Base-by-base conservation (phyloP, 2,888 invertebrate species). In the Drosophila suboccidentalis region DNA sequence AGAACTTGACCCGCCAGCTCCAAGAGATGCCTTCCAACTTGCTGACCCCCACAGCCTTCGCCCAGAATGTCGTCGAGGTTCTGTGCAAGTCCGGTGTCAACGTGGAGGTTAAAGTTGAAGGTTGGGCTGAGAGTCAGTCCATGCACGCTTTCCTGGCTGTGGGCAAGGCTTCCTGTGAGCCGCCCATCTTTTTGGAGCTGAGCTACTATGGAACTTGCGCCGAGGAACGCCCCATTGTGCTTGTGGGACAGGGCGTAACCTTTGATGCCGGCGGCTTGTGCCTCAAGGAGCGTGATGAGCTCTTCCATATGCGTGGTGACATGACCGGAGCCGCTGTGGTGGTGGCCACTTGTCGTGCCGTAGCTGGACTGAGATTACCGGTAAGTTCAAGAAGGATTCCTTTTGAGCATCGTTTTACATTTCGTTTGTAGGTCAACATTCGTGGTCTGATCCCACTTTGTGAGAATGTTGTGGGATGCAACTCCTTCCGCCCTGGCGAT, bases 291-390 rank as follows among this genome's bases (percentile, higher is more conserved):
- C 65, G 71, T 1, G 11, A 41, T 0, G 90, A 90, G 19, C 72
- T 90, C 0, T 82, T 69, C 50, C 71, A 82, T 22, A 97, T 97
- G 97, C 94, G 96, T 69, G 97, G 95, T 1, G 97, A 97, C 87
- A 97, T 97, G 97, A 96, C 96, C 0, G 97, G 97, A 1, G 97
- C 97, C 0, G 97, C 97, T 0, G 95, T 95, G 84, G 96, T 96
- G 2, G 93, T 96, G 4, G 96, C 95, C 0, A 94, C 96, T 3
- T 94, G 96, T 53, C 93, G 95, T 58, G 95, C 96, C 0, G 95
- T 96, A 0, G 95, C 96, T 2, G 93, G 94, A 17, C 93, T 97
- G 0, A 94, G 95, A 71, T 92, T 96, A 13, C 96, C 96, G 3
- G 84, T 83, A 2, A 47, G 75, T 59, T 9, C 4, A 4, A 22